phyloP scores from a whole-genome alignment of 2,797 vertebrate genomes.

The Leptoclinus maculatus region DNA sequence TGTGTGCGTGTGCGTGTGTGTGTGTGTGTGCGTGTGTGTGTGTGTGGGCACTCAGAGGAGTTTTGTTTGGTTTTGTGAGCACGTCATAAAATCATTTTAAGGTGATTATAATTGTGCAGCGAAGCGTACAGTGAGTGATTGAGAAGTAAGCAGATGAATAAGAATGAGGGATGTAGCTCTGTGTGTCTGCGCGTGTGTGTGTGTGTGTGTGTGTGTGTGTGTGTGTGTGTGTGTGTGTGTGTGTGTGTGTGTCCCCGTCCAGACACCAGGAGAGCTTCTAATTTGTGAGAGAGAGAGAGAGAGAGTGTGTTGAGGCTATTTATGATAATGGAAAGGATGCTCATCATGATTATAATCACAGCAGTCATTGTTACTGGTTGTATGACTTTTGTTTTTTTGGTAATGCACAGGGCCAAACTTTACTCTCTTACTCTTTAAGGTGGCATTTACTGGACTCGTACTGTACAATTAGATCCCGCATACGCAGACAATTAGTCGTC shows the following conservation, averaged over 20 bases:
- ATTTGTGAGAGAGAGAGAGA: slow-evolving; percentile 34
- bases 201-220: slow-evolving; percentile 8
- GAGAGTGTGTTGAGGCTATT: slow-evolving; percentile 33
- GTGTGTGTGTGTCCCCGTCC: neutral
- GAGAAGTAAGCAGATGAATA: slow-evolving; percentile 75
- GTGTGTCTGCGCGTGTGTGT: slow-evolving; percentile 3
- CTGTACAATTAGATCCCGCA: neutral
- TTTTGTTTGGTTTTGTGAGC: slow-evolving; percentile 66
- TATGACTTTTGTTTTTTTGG: neutral
- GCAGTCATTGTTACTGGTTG: slow-evolving; percentile 19
- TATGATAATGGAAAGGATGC: slow-evolving; percentile 56
- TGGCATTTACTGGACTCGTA: neutral
- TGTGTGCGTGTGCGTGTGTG: neutral
- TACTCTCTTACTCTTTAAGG: neutral
- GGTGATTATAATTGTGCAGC: slow-evolving; percentile 82
- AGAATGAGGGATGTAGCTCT: slow-evolving; percentile 58
- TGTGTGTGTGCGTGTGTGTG: neutral
- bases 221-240: neutral
- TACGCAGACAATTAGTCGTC: slow-evolving; percentile 22
- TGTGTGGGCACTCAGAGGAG: slow-evolving; percentile 1
- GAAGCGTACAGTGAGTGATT: slow-evolving; percentile 74
- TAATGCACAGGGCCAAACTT: neutral
- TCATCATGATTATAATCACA: slow-evolving; percentile 65
- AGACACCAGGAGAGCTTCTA: slow-evolving; percentile 41
- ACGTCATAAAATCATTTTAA: slow-evolving; percentile 78